phyloP scores from a whole-genome alignment of 1,140 invertebrate species.

The Asbolus verrucosus region DNA sequence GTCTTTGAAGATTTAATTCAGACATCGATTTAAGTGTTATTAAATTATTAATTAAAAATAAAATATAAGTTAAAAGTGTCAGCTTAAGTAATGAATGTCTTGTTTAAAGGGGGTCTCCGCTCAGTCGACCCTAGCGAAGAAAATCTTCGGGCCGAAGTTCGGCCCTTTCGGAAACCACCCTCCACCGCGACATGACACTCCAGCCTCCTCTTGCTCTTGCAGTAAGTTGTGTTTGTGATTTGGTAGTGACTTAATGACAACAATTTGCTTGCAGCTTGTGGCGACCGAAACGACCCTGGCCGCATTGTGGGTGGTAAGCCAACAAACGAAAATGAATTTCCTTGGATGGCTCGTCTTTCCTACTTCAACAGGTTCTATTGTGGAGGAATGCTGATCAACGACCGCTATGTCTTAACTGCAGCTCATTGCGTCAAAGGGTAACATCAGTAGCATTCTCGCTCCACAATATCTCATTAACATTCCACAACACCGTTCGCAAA shows the following conservation, averaged over 20 bases:
- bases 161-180: conserved; percentile 58
- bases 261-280: conserved; percentile 77
- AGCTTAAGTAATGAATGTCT: too few species aligned
- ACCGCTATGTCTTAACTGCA: conserved; percentile 84
- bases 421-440: conserved; percentile 89
- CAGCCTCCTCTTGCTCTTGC: conserved; percentile 63
- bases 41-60: too few species aligned
- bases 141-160: conserved; percentile 49
- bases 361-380: conserved; percentile 90
- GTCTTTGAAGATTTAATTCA: too few species aligned
- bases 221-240: too few species aligned
- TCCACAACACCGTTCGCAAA: background rate
- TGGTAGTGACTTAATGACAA: too few species aligned
- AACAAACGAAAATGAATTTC: conserved; percentile 80
- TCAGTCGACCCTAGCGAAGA: background rate
- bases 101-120: background rate
- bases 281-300: conserved; percentile 80
- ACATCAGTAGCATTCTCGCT: conserved; percentile 51
- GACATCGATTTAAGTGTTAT: too few species aligned
- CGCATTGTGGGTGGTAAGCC: conserved; percentile 83
- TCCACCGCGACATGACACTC: conserved; percentile 65
- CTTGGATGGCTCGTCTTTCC: conserved; percentile 83
- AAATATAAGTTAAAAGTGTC: too few species aligned
- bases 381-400: conserved; percentile 84
- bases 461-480: background rate